Evolutionary conservation across 2,888 invertebrate genomes (phyloP).

Genomic region (Thymelicus acteon): DNA sequence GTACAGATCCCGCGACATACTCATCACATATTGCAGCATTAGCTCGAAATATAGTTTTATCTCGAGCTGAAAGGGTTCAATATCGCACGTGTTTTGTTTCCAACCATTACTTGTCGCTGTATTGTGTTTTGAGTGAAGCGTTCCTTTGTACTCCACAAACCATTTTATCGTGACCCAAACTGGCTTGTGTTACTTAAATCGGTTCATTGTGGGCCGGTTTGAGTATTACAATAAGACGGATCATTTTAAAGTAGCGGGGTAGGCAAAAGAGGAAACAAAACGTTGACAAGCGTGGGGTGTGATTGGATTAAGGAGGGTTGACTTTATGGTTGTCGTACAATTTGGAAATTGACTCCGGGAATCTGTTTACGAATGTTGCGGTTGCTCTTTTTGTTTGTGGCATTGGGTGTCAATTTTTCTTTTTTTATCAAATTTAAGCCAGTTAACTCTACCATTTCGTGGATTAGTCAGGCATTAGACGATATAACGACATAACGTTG

Average conservation of each 20-base stretch:
- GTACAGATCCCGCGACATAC: constrained; percentile 26
- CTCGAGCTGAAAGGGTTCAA: not conserved
- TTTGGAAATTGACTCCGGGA: constrained; percentile 82
- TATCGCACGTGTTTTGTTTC: constrained; percentile 40
- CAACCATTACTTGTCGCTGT: constrained; percentile 50
- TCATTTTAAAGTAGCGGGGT: constrained; percentile 58
- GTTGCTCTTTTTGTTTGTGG: constrained; percentile 68
- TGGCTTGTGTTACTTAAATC: constrained; percentile 39
- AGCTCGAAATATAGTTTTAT: constrained; percentile 8
- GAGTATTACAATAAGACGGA: constrained; percentile 46
- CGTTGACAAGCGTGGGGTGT: constrained; percentile 82
- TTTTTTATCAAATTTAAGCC: constrained; percentile 60
- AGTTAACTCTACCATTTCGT: constrained; percentile 50
- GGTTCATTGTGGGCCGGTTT: constrained; percentile 24
- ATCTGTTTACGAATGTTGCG: constrained; percentile 75
- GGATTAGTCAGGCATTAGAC: constrained; percentile 50
- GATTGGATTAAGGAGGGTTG: constrained; percentile 83
- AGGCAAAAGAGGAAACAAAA: constrained; percentile 78
- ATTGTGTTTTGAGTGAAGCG: constrained; percentile 54
- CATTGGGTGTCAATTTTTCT: constrained; percentile 70
- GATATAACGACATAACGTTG: not conserved
- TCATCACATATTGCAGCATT: constrained; percentile 29
- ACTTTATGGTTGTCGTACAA: constrained; percentile 79
- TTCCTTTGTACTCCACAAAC: constrained; percentile 48
- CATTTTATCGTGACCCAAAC: constrained; percentile 56